phyloP scores from a whole-genome alignment of 1,140 invertebrate species.

The Papilio dardanus region DNA sequence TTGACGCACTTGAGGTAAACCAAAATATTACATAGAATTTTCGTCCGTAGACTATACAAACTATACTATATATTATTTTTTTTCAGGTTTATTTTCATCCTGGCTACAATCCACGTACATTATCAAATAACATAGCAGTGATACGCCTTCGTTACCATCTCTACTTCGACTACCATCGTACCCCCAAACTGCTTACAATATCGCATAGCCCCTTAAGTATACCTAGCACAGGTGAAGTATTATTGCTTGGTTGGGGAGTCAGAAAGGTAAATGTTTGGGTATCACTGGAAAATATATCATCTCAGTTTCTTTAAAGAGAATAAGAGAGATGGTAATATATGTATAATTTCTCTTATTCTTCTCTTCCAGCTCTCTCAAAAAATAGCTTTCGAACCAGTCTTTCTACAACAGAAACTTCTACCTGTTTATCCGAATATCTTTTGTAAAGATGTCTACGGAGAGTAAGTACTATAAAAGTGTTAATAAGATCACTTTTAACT shows the following conservation, averaged over 20 bases:
- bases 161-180: slow-evolving; percentile 58
- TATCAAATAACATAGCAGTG: slow-evolving; percentile 67
- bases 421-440: slow-evolving; percentile 70
- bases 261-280: slow-evolving; percentile 68
- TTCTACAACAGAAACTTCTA: slow-evolving; percentile 66
- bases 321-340: neutral
- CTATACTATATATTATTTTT: no score
- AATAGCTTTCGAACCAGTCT: slow-evolving; percentile 66
- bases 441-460: slow-evolving; percentile 72
- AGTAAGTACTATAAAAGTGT: slow-evolving; percentile 71
- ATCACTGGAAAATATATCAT: no score
- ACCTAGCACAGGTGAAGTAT: slow-evolving; percentile 60
- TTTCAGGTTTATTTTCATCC: slow-evolving; percentile 74
- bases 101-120: slow-evolving; percentile 60
- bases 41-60: neutral
- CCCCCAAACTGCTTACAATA: slow-evolving; percentile 65
- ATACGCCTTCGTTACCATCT: slow-evolving; percentile 61
- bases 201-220: slow-evolving; percentile 45
- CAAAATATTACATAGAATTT: slow-evolving; percentile 18
- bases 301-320: no score
- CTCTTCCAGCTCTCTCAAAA: slow-evolving; percentile 63
- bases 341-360: neutral
- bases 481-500: no score
- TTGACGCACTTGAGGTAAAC: slow-evolving; percentile 73
- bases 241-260: slow-evolving; percentile 73